These are phyloP conservation scores for Serilophus lunatus DNA, from an alignment of 2,113 vertebrate species.

Conservation along the genomic window DNA sequence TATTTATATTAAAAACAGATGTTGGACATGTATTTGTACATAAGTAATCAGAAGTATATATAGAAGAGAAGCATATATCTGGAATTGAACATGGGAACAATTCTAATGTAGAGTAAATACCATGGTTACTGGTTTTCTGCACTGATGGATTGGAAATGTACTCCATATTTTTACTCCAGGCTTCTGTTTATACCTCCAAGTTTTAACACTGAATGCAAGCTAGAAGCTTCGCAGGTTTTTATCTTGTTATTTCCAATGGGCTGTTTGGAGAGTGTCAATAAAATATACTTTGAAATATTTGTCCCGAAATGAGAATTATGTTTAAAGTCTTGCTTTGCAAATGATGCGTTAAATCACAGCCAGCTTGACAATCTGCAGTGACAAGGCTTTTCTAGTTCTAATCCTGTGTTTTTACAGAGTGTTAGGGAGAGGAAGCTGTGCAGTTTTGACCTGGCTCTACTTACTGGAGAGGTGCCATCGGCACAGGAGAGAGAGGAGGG, in stretches of 20 bases:
- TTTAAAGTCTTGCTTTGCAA: not conserved
- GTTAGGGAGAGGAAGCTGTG: accelerated
- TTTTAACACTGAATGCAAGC: conserved; percentile 78
- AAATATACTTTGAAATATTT: conserved; percentile 38
- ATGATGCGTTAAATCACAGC: not conserved
- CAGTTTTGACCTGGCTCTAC: not conserved
- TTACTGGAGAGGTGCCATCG: not conserved
- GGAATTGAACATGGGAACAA: conserved; percentile 29
- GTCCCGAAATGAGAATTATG: not conserved
- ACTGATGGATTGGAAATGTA: conserved; percentile 59
- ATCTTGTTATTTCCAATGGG: not conserved
- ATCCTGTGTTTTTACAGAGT: not conserved
- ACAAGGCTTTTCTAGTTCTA: not conserved
- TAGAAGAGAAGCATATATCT: conserved; percentile 63
- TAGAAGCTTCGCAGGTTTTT: conserved; percentile 54
- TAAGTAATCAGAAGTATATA: conserved; percentile 67
- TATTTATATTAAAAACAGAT: conserved; percentile 77
- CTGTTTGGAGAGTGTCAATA: conserved; percentile 61
- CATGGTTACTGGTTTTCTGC: conserved; percentile 50
- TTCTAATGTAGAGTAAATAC: conserved; percentile 44
- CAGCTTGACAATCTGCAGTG: not conserved
- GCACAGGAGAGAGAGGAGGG: not conserved
- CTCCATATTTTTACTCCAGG: conserved; percentile 49
- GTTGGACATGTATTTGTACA: conserved; percentile 73
- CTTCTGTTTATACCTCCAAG: conserved; percentile 73